Evolutionary conservation across 1,140 invertebrate genomes (phyloP).

Genomic region (Uloborus diversus): DNA sequence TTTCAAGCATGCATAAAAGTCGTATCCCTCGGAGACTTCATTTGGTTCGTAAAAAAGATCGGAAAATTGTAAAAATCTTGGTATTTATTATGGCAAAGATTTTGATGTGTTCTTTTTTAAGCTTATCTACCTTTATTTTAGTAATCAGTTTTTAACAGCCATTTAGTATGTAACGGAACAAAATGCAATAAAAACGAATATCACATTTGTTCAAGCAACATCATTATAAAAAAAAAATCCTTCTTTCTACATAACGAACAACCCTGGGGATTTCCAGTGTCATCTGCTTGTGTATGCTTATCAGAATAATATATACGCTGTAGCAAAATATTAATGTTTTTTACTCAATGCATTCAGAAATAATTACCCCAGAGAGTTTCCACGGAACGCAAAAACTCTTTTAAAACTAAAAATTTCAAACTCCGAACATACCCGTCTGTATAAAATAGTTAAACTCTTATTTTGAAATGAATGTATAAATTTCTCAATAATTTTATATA

Average conservation of each 20-base stretch:
- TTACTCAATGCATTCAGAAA: constrained; percentile 18
- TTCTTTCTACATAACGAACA: not conserved
- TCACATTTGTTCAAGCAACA: not conserved
- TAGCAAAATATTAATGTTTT: constrained; percentile 18
- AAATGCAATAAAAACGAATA: not conserved
- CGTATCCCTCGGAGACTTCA: not conserved
- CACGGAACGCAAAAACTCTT: not conserved
- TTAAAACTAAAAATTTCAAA: not conserved
- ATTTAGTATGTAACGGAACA: constrained; percentile 21
- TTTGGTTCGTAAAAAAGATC: not conserved
- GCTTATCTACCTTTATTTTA: constrained; percentile 7
- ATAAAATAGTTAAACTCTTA: constrained; percentile 40
- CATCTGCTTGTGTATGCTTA: not conserved
- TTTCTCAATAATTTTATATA: constrained; percentile 7
- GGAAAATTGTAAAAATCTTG: too few relatives aligned
- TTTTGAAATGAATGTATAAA: constrained; percentile 31
- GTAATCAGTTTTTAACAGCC: constrained; percentile 18
- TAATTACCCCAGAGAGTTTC: constrained; percentile 31
- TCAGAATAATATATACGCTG: constrained; percentile 12
- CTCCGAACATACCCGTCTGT: not conserved
- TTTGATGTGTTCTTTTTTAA: too few relatives aligned
- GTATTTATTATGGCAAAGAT: too few relatives aligned
- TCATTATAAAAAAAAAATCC: not conserved
- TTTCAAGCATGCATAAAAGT: too few relatives aligned
- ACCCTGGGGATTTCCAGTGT: not conserved